These are phyloP conservation scores for Halictus ligatus DNA, from an alignment of 2,888 invertebrate genomes.

Conservation along the genomic window DNA sequence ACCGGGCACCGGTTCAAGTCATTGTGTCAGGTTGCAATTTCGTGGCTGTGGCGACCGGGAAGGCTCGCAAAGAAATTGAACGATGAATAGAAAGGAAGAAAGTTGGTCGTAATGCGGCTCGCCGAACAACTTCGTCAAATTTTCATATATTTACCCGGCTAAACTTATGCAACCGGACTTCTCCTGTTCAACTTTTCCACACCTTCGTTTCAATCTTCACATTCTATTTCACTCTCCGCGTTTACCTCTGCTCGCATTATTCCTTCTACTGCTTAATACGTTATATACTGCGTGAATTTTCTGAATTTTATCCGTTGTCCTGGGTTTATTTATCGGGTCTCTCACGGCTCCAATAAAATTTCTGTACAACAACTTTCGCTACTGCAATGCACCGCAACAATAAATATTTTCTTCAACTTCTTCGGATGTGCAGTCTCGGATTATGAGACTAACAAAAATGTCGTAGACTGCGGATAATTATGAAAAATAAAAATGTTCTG, in stretches of 20 bases:
- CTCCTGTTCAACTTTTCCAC: background rate
- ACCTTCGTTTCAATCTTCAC: background rate
- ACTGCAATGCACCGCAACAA: too few species aligned
- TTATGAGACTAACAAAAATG: too few species aligned
- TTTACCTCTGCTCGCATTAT: background rate
- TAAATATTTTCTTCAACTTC: background rate
- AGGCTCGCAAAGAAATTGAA: constrained; percentile 1
- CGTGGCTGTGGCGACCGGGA: constrained; percentile 16
- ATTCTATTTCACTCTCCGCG: background rate
- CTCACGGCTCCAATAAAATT: background rate
- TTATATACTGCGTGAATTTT: too few species aligned
- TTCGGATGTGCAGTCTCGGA: background rate
- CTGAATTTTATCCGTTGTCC: too few species aligned
- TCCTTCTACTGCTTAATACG: background rate
- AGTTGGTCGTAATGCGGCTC: background rate
- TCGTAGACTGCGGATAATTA: too few species aligned
- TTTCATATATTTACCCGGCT: background rate
- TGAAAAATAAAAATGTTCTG: background rate
- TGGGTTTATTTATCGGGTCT: too few species aligned
- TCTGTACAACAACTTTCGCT: background rate
- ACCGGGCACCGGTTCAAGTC: constrained; percentile 22
- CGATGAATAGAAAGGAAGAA: constrained; percentile 28
- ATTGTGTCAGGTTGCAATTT: constrained; percentile 43
- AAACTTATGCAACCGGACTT: background rate
- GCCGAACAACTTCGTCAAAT: background rate